These are phyloP conservation scores for Oriolus oriolus DNA, from an alignment of 2,113 vertebrate species.

Conservation along the genomic window DNA sequence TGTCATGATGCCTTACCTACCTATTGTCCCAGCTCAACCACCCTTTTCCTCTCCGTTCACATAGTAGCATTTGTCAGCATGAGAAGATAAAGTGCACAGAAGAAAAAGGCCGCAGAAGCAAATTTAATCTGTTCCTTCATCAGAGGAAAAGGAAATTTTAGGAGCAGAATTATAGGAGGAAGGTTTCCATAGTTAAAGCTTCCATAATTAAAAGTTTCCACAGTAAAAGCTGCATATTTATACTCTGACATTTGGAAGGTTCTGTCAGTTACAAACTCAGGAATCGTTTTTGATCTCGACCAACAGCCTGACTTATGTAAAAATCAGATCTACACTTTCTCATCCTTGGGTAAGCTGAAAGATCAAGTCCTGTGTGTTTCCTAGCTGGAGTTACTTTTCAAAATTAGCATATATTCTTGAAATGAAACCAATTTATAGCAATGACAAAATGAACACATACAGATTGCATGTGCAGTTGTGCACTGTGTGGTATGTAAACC, in stretches of 20 bases:
- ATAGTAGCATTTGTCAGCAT: not conserved
- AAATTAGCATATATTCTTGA: not conserved
- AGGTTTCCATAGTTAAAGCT: not conserved
- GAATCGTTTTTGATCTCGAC: not conserved
- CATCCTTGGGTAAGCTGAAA: not conserved
- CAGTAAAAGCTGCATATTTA: not conserved
- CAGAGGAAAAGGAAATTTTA: not conserved
- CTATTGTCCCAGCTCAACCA: not conserved
- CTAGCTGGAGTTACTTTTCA: not conserved
- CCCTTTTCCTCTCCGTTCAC: not conserved
- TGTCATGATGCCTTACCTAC: not conserved
- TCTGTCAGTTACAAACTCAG: not conserved
- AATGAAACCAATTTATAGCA: not conserved
- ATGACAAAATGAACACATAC: rapidly evolving
- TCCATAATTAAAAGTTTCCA: not conserved
- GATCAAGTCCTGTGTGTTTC: not conserved
- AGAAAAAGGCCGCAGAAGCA: not conserved
- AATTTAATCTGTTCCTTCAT: not conserved
- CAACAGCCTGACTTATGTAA: not conserved
- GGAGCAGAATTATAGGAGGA: not conserved
- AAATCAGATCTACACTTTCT: not conserved
- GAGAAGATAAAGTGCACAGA: not conserved
- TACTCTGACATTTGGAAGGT: not conserved
- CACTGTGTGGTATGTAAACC: not conserved
- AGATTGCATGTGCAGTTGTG: not conserved